Evolutionary conservation across 1,140 invertebrate species (phyloP), one percentile per base, ranked within the genome.

Genomic region (Tetragnatha versicolor): DNA sequence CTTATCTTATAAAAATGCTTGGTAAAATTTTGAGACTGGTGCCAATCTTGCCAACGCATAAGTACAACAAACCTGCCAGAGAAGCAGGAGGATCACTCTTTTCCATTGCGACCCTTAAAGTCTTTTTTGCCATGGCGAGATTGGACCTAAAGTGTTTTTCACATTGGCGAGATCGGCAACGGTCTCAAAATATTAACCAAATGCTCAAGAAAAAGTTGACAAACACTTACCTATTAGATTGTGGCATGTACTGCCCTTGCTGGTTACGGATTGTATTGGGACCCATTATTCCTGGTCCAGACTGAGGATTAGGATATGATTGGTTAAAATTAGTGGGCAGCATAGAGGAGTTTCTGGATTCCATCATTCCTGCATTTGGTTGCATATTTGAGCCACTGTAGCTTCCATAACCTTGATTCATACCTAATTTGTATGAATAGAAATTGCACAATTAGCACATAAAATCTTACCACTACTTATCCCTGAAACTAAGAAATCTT

Each of bases 371-470:
- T 20, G 42, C 14, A 61, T 63, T 78, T 49, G 70, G 80, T 79
- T 79, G 80, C 73, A 81, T 82, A 37, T 49, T 49, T 14, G 81
- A 72, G n/a, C 81, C 76, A n/a, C 73, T 81, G 66, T 81, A 63
- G 53, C 63, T 73, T 27, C 78, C 66, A 77, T 60, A 80, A 17
- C 47, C 31, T 42, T 76, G 66, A 27, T 60, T 79, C 51, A 79
- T 79, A 47, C 76, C 76, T 79, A 22, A 69, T 53, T 12, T 68
- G 12, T 29, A 12, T 0, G 35, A 22, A 42, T 39, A 39, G 17
- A 55, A 10, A 55, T 55, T 55, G 10, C 17, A 55, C 1, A 17
- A 42, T 9, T 42, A 42, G 7, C 7, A 45, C 42, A 45, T n/a
- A 45, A 45, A n/a, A n/a, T 12, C 42, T 45, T 45, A 45, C 1